phyloP scores from a whole-genome alignment of 2,888 invertebrate genomes.

The Melolontha melolontha region DNA sequence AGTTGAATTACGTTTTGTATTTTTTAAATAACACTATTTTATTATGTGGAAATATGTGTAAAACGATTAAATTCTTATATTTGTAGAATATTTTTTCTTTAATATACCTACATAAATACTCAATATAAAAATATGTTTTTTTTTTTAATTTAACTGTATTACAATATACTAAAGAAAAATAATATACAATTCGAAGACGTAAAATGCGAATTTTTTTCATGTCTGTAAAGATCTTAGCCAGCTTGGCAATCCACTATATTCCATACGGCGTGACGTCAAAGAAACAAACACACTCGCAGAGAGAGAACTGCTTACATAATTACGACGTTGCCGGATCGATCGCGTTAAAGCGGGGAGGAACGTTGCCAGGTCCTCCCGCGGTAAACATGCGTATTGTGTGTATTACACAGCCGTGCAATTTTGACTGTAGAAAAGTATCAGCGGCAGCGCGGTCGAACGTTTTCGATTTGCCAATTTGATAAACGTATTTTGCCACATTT shows the following conservation, averaged over 20 bases:
- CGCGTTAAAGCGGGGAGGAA: slow-evolving; percentile 15
- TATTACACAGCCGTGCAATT: slow-evolving; percentile 10
- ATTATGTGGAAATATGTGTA: no score
- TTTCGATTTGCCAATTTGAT: slow-evolving; percentile 18
- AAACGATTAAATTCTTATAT: no score
- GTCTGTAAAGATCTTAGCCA: slow-evolving; percentile 24
- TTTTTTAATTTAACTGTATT: not conserved
- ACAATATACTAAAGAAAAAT: slow-evolving; percentile 8
- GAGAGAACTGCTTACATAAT: slow-evolving; percentile 43
- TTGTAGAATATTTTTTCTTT: no score
- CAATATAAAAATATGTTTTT: no score
- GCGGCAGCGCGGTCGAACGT: slow-evolving; percentile 12
- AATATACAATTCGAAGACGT: slow-evolving; percentile 20
- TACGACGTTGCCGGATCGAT: slow-evolving; percentile 41
- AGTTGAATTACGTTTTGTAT: no score
- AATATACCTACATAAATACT: no score
- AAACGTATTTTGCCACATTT: slow-evolving; percentile 25
- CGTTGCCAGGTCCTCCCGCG: slow-evolving; percentile 30
- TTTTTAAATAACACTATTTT: no score
- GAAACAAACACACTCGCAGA: slow-evolving; percentile 33
- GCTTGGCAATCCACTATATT: slow-evolving; percentile 41
- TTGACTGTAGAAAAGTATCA: slow-evolving; percentile 1
- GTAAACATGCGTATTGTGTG: slow-evolving; percentile 11
- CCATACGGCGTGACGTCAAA: slow-evolving; percentile 36
- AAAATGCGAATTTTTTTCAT: slow-evolving; percentile 1